Evolutionary conservation across 1,140 invertebrate species (phyloP).

Genomic region (Caerostris darwini): DNA sequence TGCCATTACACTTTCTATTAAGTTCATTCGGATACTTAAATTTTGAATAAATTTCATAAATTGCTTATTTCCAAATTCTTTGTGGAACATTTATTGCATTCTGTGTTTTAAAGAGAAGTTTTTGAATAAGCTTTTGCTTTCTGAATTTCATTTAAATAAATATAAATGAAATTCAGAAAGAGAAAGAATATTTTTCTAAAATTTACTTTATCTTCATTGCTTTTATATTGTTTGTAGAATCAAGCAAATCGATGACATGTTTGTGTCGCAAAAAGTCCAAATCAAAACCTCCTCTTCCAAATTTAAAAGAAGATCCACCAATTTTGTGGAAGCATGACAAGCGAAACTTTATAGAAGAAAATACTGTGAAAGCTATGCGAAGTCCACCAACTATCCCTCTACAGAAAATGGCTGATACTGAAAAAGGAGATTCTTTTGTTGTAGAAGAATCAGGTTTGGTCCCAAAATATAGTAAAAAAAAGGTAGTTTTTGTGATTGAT

Average conservation of each 20-base stretch:
- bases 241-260: not conserved
- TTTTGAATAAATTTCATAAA: no score
- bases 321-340: not conserved
- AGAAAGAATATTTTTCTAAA: no score
- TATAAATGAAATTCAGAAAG: no score
- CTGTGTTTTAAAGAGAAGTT: no score
- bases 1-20: no score
- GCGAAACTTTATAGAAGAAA: conserved; percentile 3
- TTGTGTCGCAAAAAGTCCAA: not conserved
- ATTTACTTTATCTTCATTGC: no score
- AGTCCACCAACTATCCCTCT: not conserved
- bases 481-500: not conserved
- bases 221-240: not conserved
- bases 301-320: not conserved
- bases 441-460: conserved; percentile 35
- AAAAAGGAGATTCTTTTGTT: conserved; percentile 34
- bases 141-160: no score
- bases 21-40: no score
- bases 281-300: not conserved
- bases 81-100: no score
- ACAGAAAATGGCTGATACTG: not conserved
- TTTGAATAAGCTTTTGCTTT: no score
- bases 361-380: not conserved
- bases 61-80: no score
- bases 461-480: not conserved